phyloP scores from a whole-genome alignment of 2,888 invertebrate species.

The Plagiodera versicolora region DNA sequence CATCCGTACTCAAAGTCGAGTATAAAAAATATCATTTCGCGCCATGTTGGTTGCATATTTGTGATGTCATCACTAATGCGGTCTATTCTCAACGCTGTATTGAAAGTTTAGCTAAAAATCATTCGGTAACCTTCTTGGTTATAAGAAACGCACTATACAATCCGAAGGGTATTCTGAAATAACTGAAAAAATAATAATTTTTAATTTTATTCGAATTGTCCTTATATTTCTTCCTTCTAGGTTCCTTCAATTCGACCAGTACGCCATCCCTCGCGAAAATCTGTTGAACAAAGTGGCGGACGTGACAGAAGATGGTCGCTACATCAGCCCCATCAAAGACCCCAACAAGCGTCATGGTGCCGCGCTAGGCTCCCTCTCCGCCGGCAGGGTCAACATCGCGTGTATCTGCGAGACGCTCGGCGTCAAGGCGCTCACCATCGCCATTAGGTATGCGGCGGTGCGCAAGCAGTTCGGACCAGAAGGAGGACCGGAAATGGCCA shows the following conservation, averaged over 20 bases:
- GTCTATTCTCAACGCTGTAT: too few relatives aligned
- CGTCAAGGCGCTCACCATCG: conserved; percentile 77
- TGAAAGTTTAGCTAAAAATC: too few relatives aligned
- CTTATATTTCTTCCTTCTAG: too few relatives aligned
- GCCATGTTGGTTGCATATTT: too few relatives aligned
- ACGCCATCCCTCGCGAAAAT: conserved; percentile 75
- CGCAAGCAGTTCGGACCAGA: conserved; percentile 87
- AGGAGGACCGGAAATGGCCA: conserved; percentile 72
- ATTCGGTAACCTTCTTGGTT: too few relatives aligned
- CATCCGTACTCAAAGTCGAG: too few relatives aligned
- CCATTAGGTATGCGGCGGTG: conserved; percentile 82
- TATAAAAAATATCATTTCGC: too few relatives aligned
- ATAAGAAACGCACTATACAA: too few relatives aligned
- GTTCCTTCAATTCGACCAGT: conserved; percentile 77
- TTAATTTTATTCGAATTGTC: too few relatives aligned
- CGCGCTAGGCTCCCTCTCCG: conserved; percentile 79
- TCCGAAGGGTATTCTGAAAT: too few relatives aligned
- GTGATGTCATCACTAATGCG: too few relatives aligned
- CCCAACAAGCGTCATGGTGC: conserved; percentile 83
- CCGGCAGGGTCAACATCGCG: conserved; percentile 79
- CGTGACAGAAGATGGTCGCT: conserved; percentile 81
- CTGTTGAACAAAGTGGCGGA: conserved; percentile 85
- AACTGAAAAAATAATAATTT: too few relatives aligned
- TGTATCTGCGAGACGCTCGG: conserved; percentile 64
- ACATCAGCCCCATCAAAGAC: conserved; percentile 78